These are phyloP conservation scores for Oscheius sp. DNA, from an alignment of 2,888 invertebrate genomes.

Conservation along the genomic window DNA sequence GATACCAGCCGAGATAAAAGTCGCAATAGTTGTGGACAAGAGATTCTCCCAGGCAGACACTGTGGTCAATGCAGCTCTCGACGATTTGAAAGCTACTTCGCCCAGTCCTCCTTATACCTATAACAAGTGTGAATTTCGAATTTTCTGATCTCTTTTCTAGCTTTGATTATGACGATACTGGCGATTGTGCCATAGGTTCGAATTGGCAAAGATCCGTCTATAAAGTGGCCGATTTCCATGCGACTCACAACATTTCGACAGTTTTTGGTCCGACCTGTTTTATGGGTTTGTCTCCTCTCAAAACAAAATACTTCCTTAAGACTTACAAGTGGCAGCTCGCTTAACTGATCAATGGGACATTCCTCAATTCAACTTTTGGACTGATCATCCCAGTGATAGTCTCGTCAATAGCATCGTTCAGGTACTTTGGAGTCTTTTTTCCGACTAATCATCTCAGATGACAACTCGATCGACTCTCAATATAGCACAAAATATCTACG, in stretches of 20 bases:
- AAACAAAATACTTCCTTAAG: constrained; percentile 13
- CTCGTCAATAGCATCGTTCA: constrained; percentile 33
- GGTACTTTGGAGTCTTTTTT: constrained; percentile 14
- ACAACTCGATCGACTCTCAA: constrained; percentile 39
- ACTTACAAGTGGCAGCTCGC: constrained; percentile 31
- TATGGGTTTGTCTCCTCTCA: constrained; percentile 8
- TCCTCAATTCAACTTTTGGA: constrained; percentile 40
- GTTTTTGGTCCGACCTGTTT: constrained; percentile 38
- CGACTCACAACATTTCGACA: constrained; percentile 17
- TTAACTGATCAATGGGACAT: constrained; percentile 35
- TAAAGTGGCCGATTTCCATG: constrained; percentile 20
- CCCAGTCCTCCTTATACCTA: not conserved
- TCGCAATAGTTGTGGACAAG: constrained; percentile 1
- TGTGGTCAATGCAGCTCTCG: constrained; percentile 3
- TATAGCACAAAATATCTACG: constrained; percentile 39
- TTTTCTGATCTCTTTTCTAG: constrained; percentile 2
- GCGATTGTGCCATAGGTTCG: constrained; percentile 13
- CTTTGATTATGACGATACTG: constrained; percentile 12
- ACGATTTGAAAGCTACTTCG: not conserved
- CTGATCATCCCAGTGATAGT: constrained; percentile 32
- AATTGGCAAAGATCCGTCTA: not conserved
- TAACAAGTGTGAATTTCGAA: constrained; percentile 2
- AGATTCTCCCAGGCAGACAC: not conserved
- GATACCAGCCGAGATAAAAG: not conserved
- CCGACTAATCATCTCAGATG: constrained; percentile 29